Percentiles rank a stretch among this genome's conserved stretches.
phyloP scores from a whole-genome alignment of 2,113 vertebrate species.

The Hemicordylus capensis region DNA sequence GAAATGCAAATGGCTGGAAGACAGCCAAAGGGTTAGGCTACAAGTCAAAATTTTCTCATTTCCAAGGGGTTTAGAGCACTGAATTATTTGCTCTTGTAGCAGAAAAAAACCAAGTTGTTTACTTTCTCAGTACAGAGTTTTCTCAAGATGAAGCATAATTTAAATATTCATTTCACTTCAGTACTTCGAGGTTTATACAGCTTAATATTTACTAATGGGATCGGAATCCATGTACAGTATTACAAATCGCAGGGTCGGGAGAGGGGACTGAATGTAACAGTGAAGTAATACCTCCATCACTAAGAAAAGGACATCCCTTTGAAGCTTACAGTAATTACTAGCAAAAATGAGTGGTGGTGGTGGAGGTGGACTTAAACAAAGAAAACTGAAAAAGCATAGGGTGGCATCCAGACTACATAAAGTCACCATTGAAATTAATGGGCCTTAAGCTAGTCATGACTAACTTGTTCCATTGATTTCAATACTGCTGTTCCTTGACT shows the following conservation, averaged over 20 bases:
- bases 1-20: conserved; percentile 25
- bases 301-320: neutral
- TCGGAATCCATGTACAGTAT: conserved; percentile 6
- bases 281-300: neutral
- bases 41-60: conserved; percentile 14
- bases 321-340: neutral
- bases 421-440: too few species aligned
- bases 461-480: too few species aligned
- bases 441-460: too few species aligned
- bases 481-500: too few species aligned
- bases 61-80: conserved; percentile 1
- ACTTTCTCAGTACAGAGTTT: conserved; percentile 7
- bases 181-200: conserved; percentile 1
- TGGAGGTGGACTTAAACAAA: neutral
- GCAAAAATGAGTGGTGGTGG: neutral
- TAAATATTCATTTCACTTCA: conserved; percentile 25
- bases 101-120: conserved; percentile 1
- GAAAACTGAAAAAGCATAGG: neutral
- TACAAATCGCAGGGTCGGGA: neutral
- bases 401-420: too few species aligned
- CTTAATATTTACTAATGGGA: conserved; percentile 4
- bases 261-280: neutral
- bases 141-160: conserved; percentile 4
- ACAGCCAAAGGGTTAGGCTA: conserved; percentile 7
- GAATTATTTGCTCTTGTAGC: conserved; percentile 9